Evolutionary conservation across 2,113 vertebrate genomes (phyloP).

Genomic region (Oncorhynchus clarkii): DNA sequence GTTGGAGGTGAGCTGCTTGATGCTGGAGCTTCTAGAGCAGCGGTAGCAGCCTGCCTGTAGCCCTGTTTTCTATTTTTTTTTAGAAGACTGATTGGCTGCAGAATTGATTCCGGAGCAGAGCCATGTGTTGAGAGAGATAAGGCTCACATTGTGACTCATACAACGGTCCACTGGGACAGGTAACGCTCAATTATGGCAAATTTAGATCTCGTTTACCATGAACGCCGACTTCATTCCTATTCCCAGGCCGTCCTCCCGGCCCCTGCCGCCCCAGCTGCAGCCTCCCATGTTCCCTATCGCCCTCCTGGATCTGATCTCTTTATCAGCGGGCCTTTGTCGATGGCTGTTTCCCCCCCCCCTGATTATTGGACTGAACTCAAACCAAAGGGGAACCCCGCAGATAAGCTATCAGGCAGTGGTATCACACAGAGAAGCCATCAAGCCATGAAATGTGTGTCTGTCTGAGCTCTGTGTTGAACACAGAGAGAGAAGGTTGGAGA

Average conservation of each 20-base stretch:
- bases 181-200: constrained; percentile 11
- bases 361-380: constrained; percentile 53
- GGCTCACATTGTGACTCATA: constrained; percentile 7
- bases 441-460: constrained; percentile 57
- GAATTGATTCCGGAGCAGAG: constrained; percentile 19
- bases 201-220: constrained; percentile 23
- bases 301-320: constrained; percentile 43
- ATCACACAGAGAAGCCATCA: constrained; percentile 56
- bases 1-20: no score
- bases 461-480: constrained; percentile 4
- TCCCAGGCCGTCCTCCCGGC: not conserved
- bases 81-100: constrained; percentile 20
- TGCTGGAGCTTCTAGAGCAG: no score
- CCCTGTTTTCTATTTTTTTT: not conserved
- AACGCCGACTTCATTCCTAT: constrained; percentile 15
- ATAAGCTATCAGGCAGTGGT: constrained; percentile 55
- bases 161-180: constrained; percentile 2
- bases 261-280: not conserved
- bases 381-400: constrained; percentile 47
- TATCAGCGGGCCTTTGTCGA: constrained; percentile 40
- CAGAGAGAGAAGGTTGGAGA: not conserved
- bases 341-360: constrained; percentile 40
- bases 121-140: constrained; percentile 20
- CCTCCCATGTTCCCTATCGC: not conserved
- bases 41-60: no score